A percentile compares a stretch with the other conserved stretches of the same genome.
Conservation (phyloP, 2,888 invertebrate species). For the Watsonalla cultraria region DNA sequence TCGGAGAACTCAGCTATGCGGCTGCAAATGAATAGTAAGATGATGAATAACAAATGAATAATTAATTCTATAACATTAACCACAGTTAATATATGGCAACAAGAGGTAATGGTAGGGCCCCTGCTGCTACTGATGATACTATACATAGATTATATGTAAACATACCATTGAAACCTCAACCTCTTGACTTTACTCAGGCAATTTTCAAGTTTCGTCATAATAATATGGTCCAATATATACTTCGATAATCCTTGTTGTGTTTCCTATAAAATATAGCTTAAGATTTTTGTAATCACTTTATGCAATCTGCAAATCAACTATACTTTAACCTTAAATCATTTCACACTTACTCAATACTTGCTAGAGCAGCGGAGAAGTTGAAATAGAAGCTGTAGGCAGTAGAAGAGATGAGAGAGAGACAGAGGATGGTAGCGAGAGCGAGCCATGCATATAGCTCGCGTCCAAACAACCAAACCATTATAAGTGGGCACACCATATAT, state of each 20-base stretch:
- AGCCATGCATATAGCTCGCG: constrained; percentile 30
- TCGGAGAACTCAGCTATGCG: constrained; percentile 19
- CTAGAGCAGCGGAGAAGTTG: constrained; percentile 46
- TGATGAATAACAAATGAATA: constrained; percentile 2
- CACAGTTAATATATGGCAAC: no score
- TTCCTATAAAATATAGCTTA: no score
- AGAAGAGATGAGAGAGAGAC: constrained; percentile 32
- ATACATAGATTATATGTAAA: constrained; percentile 22
- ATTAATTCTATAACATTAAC: not conserved
- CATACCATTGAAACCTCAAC: constrained; percentile 18
- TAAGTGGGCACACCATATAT: constrained; percentile 39
- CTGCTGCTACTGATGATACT: constrained; percentile 49
- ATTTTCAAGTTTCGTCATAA: constrained; percentile 1
- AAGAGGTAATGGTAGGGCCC: no score
- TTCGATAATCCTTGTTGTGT: no score
- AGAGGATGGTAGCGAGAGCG: constrained; percentile 23
- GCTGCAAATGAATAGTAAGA: constrained; percentile 18
- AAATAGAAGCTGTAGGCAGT: constrained; percentile 45
- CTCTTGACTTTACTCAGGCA: constrained; percentile 18
- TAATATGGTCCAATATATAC: no score
- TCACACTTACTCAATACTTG: constrained; percentile 53
- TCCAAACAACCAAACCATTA: constrained; percentile 42
- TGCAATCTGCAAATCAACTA: no score
- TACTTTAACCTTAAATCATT: not conserved
- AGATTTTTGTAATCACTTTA: no score